A percentile compares a stretch with the other conserved stretches of the same genome.
phyloP scores from a whole-genome alignment of 1,140 invertebrate species.

The Drosophila ironensis region DNA sequence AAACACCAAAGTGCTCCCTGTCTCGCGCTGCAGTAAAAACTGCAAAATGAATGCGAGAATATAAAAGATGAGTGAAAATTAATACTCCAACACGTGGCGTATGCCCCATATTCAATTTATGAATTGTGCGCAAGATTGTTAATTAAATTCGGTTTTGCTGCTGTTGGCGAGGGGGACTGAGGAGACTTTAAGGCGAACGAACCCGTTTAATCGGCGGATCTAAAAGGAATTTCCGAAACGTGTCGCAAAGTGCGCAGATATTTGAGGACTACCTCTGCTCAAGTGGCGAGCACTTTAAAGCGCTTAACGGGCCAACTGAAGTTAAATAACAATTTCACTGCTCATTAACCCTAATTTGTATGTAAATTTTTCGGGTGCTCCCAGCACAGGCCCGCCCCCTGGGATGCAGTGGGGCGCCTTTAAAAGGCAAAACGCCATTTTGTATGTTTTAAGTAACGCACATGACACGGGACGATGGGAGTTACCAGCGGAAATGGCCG shows the following conservation, averaged over 20 bases:
- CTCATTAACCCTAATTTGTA: constrained; percentile 81
- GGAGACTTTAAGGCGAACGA: too few relatives aligned
- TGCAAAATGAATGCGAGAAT: constrained; percentile 19
- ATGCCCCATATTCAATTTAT: constrained; percentile 64
- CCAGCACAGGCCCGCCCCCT: neutral
- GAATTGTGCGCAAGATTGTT: constrained; percentile 36
- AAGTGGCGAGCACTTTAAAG: constrained; percentile 65
- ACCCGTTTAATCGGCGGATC: constrained; percentile 16
- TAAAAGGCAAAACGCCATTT: constrained; percentile 52
- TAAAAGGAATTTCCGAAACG: constrained; percentile 63
- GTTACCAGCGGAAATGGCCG: constrained; percentile 16
- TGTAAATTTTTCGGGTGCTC: constrained; percentile 69
- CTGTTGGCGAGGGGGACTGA: neutral
- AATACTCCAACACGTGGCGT: constrained; percentile 59
- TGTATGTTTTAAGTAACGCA: constrained; percentile 56
- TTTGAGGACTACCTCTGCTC: constrained; percentile 30
- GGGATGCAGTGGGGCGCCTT: constrained; percentile 24
- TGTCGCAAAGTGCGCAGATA: constrained; percentile 63
- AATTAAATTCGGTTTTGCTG: constrained; percentile 38
- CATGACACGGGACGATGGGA: constrained; percentile 20
- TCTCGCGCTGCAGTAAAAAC: constrained; percentile 21
- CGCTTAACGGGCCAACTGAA: constrained; percentile 70
- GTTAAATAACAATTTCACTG: constrained; percentile 81
- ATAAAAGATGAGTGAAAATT: constrained; percentile 43
- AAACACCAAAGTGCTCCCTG: constrained; percentile 7